Evolutionary conservation across 2,113 vertebrate genomes (phyloP), one percentile per base, ranked within the genome.

Genomic region (Vulpes vulpes): DNA sequence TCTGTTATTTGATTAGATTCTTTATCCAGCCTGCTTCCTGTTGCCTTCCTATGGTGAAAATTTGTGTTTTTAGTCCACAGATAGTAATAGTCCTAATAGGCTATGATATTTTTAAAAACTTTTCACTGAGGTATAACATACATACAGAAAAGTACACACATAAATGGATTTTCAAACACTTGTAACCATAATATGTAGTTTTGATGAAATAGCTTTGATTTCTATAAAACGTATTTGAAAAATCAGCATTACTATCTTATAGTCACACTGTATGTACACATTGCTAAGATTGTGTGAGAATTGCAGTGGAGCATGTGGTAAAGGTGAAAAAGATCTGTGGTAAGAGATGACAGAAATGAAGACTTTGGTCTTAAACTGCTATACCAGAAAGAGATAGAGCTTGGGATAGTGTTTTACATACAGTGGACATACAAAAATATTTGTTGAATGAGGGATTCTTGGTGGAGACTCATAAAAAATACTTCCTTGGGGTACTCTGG

Each of bases 171-270:
- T 88, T 93, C 30, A 69, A 69, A 81, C 2, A 51, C 5, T 57
- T 69, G 1, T 67, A 69, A 64, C 14, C n/a, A 60, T 15, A 53
- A 20, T 12, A 85, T 11, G 0, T 84, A 43, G 22, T 92, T 95
- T 81, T 95, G 73, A 65, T 60, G 67, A 83, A 81, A 69, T 60
- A 74, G 17, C 59, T 94, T 74, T 96, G 64, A 93, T 95, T 96
- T 93, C 35, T 22, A 69, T 89, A 80, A 74, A 62, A 1, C 2
- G 35, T 51, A 38, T 0, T 17, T 59, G 82, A 60, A 73, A 74
- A 92, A 25, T 53, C 32, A 80, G 53, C 59, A 76, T 35, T 55
- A 38, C 30, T 51, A 14, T 83, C 10, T 64, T 57, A 43, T 0
- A 59, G 17, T 82, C n/a, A 59, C 32, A 49, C 15, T 55, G 7